These are phyloP conservation scores for Physella acuta DNA, from an alignment of 1,140 invertebrate species.

Conservation along the genomic window DNA sequence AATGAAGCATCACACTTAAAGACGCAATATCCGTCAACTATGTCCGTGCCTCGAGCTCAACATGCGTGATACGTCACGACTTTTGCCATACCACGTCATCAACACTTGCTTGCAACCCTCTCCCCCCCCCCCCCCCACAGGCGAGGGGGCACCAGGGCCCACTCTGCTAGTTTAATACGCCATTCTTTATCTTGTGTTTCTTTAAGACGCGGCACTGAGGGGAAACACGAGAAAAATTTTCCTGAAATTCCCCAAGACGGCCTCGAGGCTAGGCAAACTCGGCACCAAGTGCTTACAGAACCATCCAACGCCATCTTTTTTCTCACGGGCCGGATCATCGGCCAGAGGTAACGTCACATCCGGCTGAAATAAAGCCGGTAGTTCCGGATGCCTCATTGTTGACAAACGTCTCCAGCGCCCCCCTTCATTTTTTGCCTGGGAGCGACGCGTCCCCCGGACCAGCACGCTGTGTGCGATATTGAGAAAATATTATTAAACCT, in stretches of 20 bases:
- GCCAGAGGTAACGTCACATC: conserved; percentile 18
- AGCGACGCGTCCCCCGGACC: conserved; percentile 10
- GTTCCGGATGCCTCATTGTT: conserved; percentile 16
- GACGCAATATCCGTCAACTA: too few relatives aligned
- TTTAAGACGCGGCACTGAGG: too few relatives aligned
- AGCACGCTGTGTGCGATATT: conserved; percentile 6
- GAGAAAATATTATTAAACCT: conserved; percentile 21
- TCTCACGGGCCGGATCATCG: neutral
- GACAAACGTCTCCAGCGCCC: conserved; percentile 17
- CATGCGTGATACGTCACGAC: too few relatives aligned
- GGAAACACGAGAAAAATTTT: too few relatives aligned
- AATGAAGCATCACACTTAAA: too few relatives aligned
- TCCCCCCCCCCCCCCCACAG: neutral
- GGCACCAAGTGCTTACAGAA: neutral
- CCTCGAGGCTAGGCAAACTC: conserved; percentile 5
- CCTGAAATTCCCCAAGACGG: neutral
- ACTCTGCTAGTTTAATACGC: neutral
- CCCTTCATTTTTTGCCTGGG: conserved; percentile 20
- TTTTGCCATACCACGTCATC: too few relatives aligned
- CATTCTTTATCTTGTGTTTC: too few relatives aligned
- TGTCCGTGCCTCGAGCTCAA: too few relatives aligned
- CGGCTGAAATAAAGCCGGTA: conserved; percentile 8
- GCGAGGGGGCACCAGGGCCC: too few relatives aligned
- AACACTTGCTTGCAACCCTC: too few relatives aligned
- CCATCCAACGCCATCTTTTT: conserved; percentile 1